Base-by-base conservation (phyloP, 2,797 vertebrate genomes). In the Taenioides sp. region DNA sequence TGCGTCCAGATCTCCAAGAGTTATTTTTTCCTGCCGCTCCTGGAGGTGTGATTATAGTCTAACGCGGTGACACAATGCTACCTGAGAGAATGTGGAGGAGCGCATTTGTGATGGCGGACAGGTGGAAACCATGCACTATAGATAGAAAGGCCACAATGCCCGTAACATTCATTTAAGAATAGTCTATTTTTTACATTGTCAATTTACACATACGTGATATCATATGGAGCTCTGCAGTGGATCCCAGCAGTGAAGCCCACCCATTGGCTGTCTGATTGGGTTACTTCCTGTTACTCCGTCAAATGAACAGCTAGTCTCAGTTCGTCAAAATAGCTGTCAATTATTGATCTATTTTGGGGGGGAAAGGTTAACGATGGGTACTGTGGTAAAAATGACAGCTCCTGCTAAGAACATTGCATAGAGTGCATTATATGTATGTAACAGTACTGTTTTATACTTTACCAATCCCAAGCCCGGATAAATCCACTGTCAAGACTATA, bases 1-100 rank as follows among this genome's bases (percentile, higher is more conserved):
- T 78, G 80, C 65, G 71, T 76, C 52, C 65, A 74, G 61, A 80
- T 85, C 65, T 65, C 68, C 37, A 16, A 60, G 66, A 74, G 43
- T 78, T 77, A 71, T 75, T 75, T 68, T 60, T 63, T 65, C 34
- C 54, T 67, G 73, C 69, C 49, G 34, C 76, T 84, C 76, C 79
- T 76, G 58, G 74, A 69, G 60, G 74, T 73, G 79, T 79, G 79
- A 87, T 83, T 85, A 74, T 70, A 80, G 71, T 61, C 70, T 77
- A 80, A 81, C 71, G 73, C 40, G 0, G 37, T 84, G 86, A 81
- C 76, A 83, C 79, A 62, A 76, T 1, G 31, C 69, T 66, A 78
- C 74, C 81, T 79, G 78, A 77, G 74, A 79, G 43, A 75, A 69
- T 76, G 81, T 76, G 79, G 78, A 71, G 71, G 80, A 80, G 80